Evolutionary conservation across 2,113 vertebrate genomes (phyloP), one percentile per base, ranked within the genome.

Genomic region (Dermatemys mawii): DNA sequence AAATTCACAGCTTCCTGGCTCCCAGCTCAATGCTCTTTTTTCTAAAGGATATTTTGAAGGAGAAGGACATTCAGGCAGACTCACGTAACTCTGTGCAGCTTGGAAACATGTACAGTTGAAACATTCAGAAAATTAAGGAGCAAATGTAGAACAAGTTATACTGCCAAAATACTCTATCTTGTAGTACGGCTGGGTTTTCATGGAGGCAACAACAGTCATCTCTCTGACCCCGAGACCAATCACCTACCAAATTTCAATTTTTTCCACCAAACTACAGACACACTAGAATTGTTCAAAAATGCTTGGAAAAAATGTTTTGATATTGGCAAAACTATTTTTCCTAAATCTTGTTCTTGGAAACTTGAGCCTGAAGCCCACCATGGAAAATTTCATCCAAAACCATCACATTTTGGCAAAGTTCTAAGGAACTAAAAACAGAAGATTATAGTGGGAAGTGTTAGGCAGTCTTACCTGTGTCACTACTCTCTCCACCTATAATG

Each of bases 351-450:
- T 32, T 82, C 78, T 76, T 55, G 22, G 60, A 91, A 88, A 63
- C 13, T 21, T 88, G 13, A 75, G 41, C 5, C 70, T 14, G 24
- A 75, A 24, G 26, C 22, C 4, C 83, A 24, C 4, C 17, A 22
- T 10, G 51, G 48, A 19, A 93, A 80, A 38, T 81, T 83, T 86
- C 17, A 70, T 50, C n/a, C 79, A 70, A 92, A 92, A 89, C 70
- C 78, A 41, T 2, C 38, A 14, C 50, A 2, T 78, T 84, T 81
- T 48, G 32, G 54, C 89, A 86, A 76, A 89, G 54, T 38, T 38
- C 41, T 26, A 82, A 6, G 5, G 29, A 29, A 70, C 46, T 73
- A 38, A 67, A 67, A 67, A 67, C 35, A n/a, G 63, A 19, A 32
- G 12, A n/a, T 29, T 75, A 76, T 2, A 2, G 76, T 76, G 29